Percentiles rank a stretch among this genome's conserved stretches.
phyloP scores from a whole-genome alignment of 2,888 invertebrate species.

The Iselma pallidipennis region DNA sequence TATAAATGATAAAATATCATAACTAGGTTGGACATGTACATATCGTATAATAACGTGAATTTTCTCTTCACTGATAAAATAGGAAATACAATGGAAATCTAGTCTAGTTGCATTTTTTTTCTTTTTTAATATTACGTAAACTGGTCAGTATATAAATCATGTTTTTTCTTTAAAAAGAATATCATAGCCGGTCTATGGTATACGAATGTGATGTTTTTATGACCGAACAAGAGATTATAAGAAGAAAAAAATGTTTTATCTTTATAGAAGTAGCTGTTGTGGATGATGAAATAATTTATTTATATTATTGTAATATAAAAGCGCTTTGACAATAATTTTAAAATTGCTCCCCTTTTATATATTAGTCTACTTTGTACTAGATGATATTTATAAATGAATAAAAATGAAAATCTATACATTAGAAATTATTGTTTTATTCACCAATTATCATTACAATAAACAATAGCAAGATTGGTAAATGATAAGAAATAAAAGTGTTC shows the following conservation, averaged over 20 bases:
- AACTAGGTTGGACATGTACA: neutral
- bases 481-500: too few species aligned
- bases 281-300: neutral
- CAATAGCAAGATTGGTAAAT: too few species aligned
- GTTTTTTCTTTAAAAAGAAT: neutral
- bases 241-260: neutral
- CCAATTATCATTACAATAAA: too few species aligned
- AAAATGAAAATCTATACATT: slow-evolving; percentile 12
- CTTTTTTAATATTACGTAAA: too few species aligned
- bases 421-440: neutral
- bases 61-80: too few species aligned
- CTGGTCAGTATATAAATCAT: neutral
- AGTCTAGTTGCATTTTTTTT: neutral
- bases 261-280: neutral
- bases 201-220: slow-evolving; percentile 41
- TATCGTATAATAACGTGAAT: too few species aligned
- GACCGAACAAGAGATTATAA: slow-evolving; percentile 16
- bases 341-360: slow-evolving; percentile 44
- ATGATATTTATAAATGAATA: slow-evolving; percentile 25
- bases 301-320: slow-evolving; percentile 16
- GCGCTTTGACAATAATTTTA: slow-evolving; percentile 46
- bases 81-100: neutral
- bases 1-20: neutral
- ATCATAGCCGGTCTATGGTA: slow-evolving; percentile 42
- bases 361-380: slow-evolving; percentile 40